These are phyloP conservation scores for Drosophila pseudotakahashii DNA, from an alignment of 2,888 invertebrate species.

Conservation along the genomic window DNA sequence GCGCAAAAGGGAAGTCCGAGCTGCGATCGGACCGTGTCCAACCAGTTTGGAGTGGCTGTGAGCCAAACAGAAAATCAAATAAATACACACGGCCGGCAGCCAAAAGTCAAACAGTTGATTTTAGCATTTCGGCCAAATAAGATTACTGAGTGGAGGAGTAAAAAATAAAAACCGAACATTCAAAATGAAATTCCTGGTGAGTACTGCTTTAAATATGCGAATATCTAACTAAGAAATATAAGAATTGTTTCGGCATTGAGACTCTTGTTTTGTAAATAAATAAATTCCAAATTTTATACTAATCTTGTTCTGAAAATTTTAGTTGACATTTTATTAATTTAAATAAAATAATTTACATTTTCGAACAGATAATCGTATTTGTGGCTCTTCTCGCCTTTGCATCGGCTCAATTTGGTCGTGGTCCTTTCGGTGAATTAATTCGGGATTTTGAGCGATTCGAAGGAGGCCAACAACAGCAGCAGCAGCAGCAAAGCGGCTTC, in stretches of 20 bases:
- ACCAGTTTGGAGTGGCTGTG: slow-evolving; percentile 34
- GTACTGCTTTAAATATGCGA: not conserved
- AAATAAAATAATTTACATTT: not conserved
- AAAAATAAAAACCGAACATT: not conserved
- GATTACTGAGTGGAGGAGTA: not conserved
- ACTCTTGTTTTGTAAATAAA: too few relatives aligned
- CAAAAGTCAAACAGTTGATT: slow-evolving; percentile 12
- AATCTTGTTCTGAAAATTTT: too few relatives aligned
- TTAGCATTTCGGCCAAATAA: slow-evolving; percentile 1
- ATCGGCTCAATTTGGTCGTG: slow-evolving; percentile 25
- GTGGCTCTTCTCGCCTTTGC: slow-evolving; percentile 12
- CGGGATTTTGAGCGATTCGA: slow-evolving; percentile 22
- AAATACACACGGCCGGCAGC: slow-evolving; percentile 13
- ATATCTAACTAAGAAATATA: too few relatives aligned
- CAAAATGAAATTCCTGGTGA: slow-evolving; percentile 23
- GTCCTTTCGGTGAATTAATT: slow-evolving; percentile 23
- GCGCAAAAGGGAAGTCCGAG: slow-evolving; percentile 27
- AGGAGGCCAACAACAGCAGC: slow-evolving; percentile 30
- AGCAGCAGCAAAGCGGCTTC: slow-evolving; percentile 32
- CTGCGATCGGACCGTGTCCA: slow-evolving; percentile 10
- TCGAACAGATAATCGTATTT: slow-evolving; percentile 14
- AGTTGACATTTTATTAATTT: too few relatives aligned
- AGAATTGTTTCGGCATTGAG: too few relatives aligned
- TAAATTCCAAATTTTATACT: too few relatives aligned
- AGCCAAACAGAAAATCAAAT: slow-evolving; percentile 22